Base-by-base conservation (phyloP, 2,113 vertebrate genomes). In the Typhlomys cinereus region DNA sequence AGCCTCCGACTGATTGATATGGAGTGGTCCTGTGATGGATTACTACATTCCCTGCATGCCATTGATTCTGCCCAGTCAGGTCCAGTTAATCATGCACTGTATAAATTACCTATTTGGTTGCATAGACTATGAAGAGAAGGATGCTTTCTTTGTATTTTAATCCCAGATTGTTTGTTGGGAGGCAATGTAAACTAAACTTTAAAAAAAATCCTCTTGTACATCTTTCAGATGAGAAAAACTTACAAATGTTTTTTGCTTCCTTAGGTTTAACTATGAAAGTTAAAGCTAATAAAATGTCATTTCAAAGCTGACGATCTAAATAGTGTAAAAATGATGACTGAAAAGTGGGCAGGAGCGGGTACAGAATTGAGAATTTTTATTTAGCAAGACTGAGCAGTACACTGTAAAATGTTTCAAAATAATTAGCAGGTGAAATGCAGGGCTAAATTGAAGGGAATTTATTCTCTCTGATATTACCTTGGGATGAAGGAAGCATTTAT, bases 91-190 rank as follows among this genome's bases (percentile, higher is more conserved):
- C 64, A 79, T 73, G 69, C 88, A 52, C 48, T 7, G 13, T 78
- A 50, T 70, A 94, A 89, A 85, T 95, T 67, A 79, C 75, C 79
- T 93, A 39, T 84, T 80, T 91, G 9, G 21, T 7, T 91, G 67
- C 92, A 74, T 50, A 92, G 85, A 75, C 66, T 92, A 41, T 44
- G 62, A 78, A 94, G 59, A 86, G 91, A 96, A 92, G 46, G 83
- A 36, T n/a, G 90, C 0, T 96, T 92, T 75, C 0, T 96, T 92
- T 75, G 25, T 89, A 0, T 52, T 94, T 97, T 95, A 95, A 73
- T 90, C 21, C 39, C 91, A 81, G 73, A 89, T 96, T 84, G 89
- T 86, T 95, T 88, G 92, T 94, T 96, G 89, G 66, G 85, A 94
- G 54, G 61, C 76, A 73, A 74, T 92, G 41, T 75, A 96, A 95